Evolutionary conservation across 2,888 invertebrate genomes (phyloP).

Genomic region (Drosophila peninsularis): DNA sequence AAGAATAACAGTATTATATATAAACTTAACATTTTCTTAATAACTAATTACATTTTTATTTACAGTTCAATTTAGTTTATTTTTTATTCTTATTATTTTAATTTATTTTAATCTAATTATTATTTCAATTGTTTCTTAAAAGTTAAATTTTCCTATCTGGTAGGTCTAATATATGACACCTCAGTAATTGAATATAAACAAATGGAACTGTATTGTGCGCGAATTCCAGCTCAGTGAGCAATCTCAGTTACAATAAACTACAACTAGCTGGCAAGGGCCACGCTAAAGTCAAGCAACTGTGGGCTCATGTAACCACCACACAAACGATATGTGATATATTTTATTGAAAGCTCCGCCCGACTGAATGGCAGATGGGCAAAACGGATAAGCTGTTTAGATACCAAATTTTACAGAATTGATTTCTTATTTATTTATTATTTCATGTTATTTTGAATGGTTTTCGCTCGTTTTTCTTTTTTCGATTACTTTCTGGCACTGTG

Average conservation of each 20-base stretch:
- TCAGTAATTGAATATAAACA: too few species aligned
- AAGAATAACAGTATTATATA: too few species aligned
- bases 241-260: too few species aligned
- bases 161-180: too few species aligned
- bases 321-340: conserved; percentile 46
- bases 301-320: neutral
- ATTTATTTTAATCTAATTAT: too few species aligned
- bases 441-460: conserved; percentile 3
- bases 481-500: conserved; percentile 26
- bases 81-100: too few species aligned
- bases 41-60: too few species aligned
- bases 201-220: too few species aligned
- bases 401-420: conserved; percentile 62
- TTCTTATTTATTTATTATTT: conserved; percentile 57
- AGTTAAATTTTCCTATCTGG: too few species aligned
- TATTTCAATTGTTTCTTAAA: too few species aligned
- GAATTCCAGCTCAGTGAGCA: neutral
- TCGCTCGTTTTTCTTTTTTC: neutral
- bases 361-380: conserved; percentile 38
- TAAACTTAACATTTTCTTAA: too few species aligned
- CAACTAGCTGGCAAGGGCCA: conserved; percentile 6
- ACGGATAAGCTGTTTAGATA: conserved; percentile 63
- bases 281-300: conserved; percentile 13
- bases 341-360: conserved; percentile 42
- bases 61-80: too few species aligned